Evolutionary conservation across 2,797 vertebrate species (phyloP).

Genomic region (Leptatherina wallacei): DNA sequence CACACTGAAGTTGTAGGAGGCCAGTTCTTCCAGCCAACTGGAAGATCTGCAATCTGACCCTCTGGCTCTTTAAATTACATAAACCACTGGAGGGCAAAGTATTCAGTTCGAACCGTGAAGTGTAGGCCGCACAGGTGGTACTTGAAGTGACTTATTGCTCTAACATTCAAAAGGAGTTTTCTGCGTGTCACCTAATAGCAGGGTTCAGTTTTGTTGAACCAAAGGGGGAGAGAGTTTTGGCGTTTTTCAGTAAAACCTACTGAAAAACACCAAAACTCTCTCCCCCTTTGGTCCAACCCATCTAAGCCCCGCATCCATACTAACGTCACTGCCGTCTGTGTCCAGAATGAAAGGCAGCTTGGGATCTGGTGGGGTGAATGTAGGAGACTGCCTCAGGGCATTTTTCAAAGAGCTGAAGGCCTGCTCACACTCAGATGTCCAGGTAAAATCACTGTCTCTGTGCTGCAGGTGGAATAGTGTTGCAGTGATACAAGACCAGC

Average conservation of each 20-base stretch:
- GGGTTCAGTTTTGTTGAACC: neutral
- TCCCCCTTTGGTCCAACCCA: neutral
- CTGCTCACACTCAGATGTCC: neutral
- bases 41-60: neutral
- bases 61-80: neutral
- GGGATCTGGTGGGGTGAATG: neutral
- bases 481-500: conserved; percentile 20
- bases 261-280: neutral
- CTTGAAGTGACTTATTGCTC: neutral
- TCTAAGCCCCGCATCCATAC: neutral
- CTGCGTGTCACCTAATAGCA: neutral
- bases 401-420: neutral
- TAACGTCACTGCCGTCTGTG: neutral
- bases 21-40: neutral
- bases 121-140: neutral
- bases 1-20: neutral
- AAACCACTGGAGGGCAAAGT: neutral
- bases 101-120: neutral
- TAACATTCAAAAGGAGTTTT: neutral
- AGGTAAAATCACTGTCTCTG: conserved; percentile 9
- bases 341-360: neutral
- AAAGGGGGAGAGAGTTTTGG: too few relatives aligned
- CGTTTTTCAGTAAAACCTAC: too few relatives aligned
- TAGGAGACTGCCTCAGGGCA: neutral
- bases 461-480: conserved; percentile 17